Percentiles rank a stretch among this genome's conserved stretches.
Conservation (phyloP, 1,140 invertebrate species). For the Nasonia giraulti region DNA sequence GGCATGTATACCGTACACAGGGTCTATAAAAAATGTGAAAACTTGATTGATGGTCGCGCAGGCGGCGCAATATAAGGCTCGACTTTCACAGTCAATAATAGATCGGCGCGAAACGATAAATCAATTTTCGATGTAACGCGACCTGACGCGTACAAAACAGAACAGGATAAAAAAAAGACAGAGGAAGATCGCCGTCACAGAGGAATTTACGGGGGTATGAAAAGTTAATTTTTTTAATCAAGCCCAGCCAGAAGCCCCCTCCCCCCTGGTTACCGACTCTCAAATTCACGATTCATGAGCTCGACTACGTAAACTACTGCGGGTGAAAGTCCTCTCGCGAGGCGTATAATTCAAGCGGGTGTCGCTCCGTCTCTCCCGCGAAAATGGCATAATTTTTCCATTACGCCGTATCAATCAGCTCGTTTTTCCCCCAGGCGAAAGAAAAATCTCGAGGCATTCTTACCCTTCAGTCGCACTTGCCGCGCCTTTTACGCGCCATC, state of each 20-base stretch:
- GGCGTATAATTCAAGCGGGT: neutral
- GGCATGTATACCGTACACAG: neutral
- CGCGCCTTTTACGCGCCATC: neutral
- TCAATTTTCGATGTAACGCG: neutral
- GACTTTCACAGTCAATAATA: neutral
- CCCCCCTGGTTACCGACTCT: neutral
- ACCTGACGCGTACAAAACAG: too few species aligned
- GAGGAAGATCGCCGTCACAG: neutral
- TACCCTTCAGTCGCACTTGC: conserved; percentile 14
- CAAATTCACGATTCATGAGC: neutral
- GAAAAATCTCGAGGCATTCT: conserved; percentile 8
- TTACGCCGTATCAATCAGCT: neutral
- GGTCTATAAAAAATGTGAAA: neutral
- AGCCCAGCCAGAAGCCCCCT: neutral
- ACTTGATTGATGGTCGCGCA: neutral
- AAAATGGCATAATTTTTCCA: conserved; percentile 10
- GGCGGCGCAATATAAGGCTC: neutral
- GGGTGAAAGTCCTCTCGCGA: too few species aligned
- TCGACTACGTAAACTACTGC: neutral
- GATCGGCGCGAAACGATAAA: neutral
- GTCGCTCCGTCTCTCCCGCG: neutral
- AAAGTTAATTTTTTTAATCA: conserved; percentile 1
- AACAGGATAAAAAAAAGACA: too few species aligned
- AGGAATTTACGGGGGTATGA: neutral
- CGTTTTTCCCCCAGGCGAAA: neutral